These are phyloP conservation scores for Styela plicata DNA, from an alignment of 23 tunicate species.

Conservation along the genomic window DNA sequence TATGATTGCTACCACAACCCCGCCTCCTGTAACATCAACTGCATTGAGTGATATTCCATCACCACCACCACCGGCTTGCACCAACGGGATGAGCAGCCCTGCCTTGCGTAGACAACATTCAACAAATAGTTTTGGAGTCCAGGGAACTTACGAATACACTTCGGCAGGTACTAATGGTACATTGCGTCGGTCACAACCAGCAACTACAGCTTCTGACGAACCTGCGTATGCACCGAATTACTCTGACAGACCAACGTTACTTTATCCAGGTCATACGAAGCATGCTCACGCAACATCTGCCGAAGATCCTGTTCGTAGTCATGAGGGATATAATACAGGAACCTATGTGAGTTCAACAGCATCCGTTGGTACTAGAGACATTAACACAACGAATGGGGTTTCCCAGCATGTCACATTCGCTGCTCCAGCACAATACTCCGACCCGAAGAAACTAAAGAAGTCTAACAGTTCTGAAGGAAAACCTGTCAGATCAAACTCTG, in stretches of 20 bases:
- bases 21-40: neutral
- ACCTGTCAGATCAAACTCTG: neutral
- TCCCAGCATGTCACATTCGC: conserved; percentile 12
- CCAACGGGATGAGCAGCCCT: neutral
- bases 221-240: neutral
- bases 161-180: neutral
- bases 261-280: neutral
- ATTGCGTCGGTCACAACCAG: conserved; percentile 4
- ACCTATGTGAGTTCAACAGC: neutral
- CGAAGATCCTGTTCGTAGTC: neutral
- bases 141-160: conserved; percentile 3
- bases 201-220: neutral
- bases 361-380: neutral
- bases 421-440: neutral
- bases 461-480: neutral
- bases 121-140: neutral
- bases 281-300: neutral
- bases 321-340: neutral
- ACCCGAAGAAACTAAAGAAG: neutral
- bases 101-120: conserved; percentile 6
- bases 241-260: neutral
- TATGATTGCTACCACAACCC: conserved; percentile 10
- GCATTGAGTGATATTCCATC: conserved; percentile 1
- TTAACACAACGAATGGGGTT: neutral
- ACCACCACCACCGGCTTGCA: neutral